Conservation (phyloP, 1,140 invertebrate species). For the Episyrphus balteatus region DNA sequence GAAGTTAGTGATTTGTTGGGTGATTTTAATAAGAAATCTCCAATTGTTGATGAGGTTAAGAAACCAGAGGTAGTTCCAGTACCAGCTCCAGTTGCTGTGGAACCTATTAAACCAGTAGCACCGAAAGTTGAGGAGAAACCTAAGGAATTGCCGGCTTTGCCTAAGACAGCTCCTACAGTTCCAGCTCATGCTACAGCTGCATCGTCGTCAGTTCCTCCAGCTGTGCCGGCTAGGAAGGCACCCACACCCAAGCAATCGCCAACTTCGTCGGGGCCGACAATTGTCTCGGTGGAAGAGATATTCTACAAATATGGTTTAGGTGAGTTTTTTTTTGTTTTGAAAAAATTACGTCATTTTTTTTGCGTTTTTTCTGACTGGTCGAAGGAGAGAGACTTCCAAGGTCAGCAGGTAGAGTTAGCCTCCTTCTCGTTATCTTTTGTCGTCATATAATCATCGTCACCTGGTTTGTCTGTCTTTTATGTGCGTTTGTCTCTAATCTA, state of each 20-base stretch:
- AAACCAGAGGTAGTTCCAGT: not conserved
- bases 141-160: not conserved
- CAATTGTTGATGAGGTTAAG: not conserved
- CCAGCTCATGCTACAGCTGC: conserved; percentile 2
- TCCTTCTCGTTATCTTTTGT: no score
- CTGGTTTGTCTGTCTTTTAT: no score
- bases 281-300: conserved; percentile 34
- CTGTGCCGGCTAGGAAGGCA: not conserved
- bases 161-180: conserved; percentile 7
- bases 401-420: no score
- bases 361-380: no score
- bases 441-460: no score
- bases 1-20: conserved; percentile 15
- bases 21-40: not conserved
- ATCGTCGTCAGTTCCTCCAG: not conserved
- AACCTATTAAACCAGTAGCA: no score
- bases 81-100: not conserved
- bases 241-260: not conserved
- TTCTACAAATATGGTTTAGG: conserved; percentile 34
- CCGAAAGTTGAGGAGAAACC: not conserved
- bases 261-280: conserved; percentile 9
- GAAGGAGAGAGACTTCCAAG: no score
- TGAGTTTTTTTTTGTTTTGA: conserved; percentile 16
- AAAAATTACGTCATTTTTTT: no score
- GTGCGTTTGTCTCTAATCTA: no score